Evolutionary conservation across 2,888 invertebrate genomes (phyloP).

Genomic region (Petrolisthes cinctipes): DNA sequence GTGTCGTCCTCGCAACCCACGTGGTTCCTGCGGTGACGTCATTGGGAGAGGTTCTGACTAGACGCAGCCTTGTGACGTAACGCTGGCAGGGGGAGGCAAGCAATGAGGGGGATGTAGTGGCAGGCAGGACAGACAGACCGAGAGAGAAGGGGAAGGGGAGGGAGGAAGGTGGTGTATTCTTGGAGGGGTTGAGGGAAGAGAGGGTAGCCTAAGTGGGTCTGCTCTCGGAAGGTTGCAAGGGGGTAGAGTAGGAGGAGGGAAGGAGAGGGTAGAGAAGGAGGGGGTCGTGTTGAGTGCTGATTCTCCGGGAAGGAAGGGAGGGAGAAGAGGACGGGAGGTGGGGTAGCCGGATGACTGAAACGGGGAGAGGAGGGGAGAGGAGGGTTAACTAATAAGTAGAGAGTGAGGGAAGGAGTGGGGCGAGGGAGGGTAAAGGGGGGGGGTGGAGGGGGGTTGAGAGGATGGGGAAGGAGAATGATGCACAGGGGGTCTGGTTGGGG

Average conservation of each 20-base stretch:
- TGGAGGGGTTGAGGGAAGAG: background rate
- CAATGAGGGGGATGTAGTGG: background rate
- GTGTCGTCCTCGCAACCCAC: background rate
- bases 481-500: conserved; percentile 4
- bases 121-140: background rate
- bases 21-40: conserved; percentile 5
- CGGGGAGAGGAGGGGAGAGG: conserved; percentile 27
- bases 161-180: background rate
- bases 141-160: background rate
- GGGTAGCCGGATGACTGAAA: conserved; percentile 1
- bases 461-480: background rate
- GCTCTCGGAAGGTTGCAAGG: background rate
- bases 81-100: conserved; percentile 1
- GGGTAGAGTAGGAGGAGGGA: background rate
- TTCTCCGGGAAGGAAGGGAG: background rate
- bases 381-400: background rate
- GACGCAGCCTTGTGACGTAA: background rate
- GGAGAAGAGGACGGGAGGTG: conserved; percentile 5
- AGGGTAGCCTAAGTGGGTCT: background rate
- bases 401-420: background rate
- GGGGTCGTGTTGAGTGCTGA: background rate
- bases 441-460: background rate
- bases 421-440: background rate
- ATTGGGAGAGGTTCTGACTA: background rate
- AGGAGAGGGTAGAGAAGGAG: background rate